These are phyloP conservation scores for Leptobrachium ailaonicum DNA, from an alignment of 2,113 vertebrate genomes.

Conservation along the genomic window DNA sequence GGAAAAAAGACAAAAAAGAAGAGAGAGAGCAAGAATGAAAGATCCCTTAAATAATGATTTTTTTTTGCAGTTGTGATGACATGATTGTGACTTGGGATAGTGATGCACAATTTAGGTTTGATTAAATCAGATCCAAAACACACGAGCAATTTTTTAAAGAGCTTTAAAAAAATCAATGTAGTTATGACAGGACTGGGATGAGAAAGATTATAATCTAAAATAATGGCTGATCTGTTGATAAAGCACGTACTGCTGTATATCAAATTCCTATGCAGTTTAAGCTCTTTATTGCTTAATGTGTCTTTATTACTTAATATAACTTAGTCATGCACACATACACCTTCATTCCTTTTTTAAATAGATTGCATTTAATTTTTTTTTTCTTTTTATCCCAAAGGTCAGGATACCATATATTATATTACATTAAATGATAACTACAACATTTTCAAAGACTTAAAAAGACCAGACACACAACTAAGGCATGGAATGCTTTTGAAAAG, in stretches of 20 bases:
- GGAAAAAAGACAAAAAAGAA: slow-evolving; percentile 35
- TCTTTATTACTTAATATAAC: slow-evolving; percentile 31
- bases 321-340: background rate
- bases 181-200: slow-evolving; percentile 34
- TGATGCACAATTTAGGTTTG: slow-evolving; percentile 40
- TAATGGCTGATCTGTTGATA: slow-evolving; percentile 31
- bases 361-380: no score
- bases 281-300: slow-evolving; percentile 33
- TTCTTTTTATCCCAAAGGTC: no score
- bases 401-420: no score
- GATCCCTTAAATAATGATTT: slow-evolving; percentile 41
- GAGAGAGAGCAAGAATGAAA: slow-evolving; percentile 31
- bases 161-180: slow-evolving; percentile 39
- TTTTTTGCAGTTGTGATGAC: slow-evolving; percentile 34
- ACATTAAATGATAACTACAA: no score
- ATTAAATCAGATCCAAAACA: slow-evolving; percentile 41
- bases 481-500: no score
- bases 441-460: no score
- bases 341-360: no score
- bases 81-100: slow-evolving; percentile 38
- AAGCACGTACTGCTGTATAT: slow-evolving; percentile 26
- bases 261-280: slow-evolving; percentile 23
- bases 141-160: slow-evolving; percentile 40
- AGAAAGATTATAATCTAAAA: slow-evolving; percentile 30
- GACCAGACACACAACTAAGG: no score